These are phyloP conservation scores for Fabriciana adippe DNA, from an alignment of 2,888 invertebrate genomes.

Conservation along the genomic window DNA sequence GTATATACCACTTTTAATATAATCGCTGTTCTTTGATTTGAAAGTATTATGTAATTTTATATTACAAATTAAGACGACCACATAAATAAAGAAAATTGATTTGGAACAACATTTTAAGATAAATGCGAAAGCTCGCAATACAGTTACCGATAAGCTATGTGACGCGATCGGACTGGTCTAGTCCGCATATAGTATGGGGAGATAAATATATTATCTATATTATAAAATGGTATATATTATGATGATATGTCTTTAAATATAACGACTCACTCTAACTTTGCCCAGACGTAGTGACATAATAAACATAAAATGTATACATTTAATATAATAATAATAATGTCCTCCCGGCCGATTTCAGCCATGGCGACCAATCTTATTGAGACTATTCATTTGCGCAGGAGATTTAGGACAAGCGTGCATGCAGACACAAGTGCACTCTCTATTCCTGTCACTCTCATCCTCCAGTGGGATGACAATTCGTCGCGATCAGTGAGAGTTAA, in stretches of 20 bases:
- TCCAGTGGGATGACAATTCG: not conserved
- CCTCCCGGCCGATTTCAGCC: too few species aligned
- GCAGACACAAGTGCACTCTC: too few species aligned
- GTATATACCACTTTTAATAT: not conserved
- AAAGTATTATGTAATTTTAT: constrained; percentile 4
- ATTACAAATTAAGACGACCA: constrained; percentile 15
- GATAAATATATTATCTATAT: not conserved
- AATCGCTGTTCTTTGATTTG: constrained; percentile 3
- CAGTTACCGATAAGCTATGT: constrained; percentile 20
- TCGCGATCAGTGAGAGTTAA: too few species aligned
- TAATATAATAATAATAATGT: too few species aligned
- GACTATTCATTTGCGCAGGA: too few species aligned
- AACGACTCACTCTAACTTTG: too few species aligned
- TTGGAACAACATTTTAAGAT: constrained; percentile 17
- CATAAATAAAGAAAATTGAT: constrained; percentile 23
- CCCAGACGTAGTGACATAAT: too few species aligned
- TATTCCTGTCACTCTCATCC: too few species aligned
- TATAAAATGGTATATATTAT: too few species aligned
- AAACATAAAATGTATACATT: too few species aligned
- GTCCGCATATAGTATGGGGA: constrained; percentile 1
- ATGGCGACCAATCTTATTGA: too few species aligned
- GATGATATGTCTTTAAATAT: too few species aligned
- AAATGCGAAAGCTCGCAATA: constrained; percentile 19
- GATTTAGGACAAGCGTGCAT: not conserved
- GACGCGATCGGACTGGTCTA: constrained; percentile 17